Conservation (phyloP, 64 coral and sea anemone genomes). For the Astreopora myriophthalma region DNA sequence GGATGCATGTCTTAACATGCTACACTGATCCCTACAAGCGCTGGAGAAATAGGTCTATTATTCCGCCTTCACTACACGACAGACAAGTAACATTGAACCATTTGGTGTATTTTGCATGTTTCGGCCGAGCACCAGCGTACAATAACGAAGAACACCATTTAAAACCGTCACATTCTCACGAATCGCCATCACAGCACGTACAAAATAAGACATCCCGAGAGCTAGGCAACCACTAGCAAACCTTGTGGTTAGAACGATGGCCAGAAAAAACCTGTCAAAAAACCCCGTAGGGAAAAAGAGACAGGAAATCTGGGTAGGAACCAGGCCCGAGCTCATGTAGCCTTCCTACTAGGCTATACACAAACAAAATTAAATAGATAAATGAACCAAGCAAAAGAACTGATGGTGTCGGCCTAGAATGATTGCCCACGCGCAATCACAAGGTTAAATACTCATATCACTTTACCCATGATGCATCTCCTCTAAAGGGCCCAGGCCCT, state of each 20-base stretch:
- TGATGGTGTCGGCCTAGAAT: background rate
- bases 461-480: background rate
- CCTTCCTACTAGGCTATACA: background rate
- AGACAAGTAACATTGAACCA: too few species aligned
- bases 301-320: constrained; percentile 14
- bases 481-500: background rate
- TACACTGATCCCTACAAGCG: too few species aligned
- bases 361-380: background rate
- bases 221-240: too few species aligned
- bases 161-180: too few species aligned
- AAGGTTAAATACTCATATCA: background rate
- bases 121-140: too few species aligned
- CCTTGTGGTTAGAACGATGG: background rate
- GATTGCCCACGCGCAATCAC: background rate
- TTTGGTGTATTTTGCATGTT: too few species aligned
- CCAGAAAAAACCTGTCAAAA: background rate
- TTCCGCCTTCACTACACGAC: too few species aligned
- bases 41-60: too few species aligned
- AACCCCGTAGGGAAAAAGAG: background rate
- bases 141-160: too few species aligned
- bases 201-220: too few species aligned
- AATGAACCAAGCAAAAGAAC: background rate
- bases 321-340: background rate
- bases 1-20: too few species aligned
- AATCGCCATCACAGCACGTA: too few species aligned